Percentiles rank a stretch among this genome's conserved stretches.
These are phyloP conservation scores for Operophtera brumata DNA, from an alignment of 2,888 invertebrate species.

Conservation along the genomic window DNA sequence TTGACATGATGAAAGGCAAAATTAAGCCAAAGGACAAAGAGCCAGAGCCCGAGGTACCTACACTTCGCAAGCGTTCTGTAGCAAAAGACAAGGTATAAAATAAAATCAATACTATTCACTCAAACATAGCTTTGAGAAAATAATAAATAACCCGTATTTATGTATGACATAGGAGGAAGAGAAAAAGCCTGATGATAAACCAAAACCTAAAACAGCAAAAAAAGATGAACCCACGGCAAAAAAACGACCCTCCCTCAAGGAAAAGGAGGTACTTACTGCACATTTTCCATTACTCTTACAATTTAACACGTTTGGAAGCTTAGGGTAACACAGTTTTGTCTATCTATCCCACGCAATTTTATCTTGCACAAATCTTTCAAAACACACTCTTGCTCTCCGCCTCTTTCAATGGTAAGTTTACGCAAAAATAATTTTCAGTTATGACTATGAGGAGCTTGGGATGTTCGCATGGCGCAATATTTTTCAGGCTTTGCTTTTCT, in stretches of 20 bases:
- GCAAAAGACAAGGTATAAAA: slow-evolving; percentile 68
- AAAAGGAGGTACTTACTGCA: slow-evolving; percentile 65
- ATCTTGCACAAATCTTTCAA: slow-evolving; percentile 24
- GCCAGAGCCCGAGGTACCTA: slow-evolving; percentile 66
- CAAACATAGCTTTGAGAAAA: not conserved
- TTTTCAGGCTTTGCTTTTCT: slow-evolving; percentile 50
- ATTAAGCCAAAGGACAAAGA: slow-evolving; percentile 73
- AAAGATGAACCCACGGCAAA: slow-evolving; percentile 67
- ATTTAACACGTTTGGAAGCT: slow-evolving; percentile 40
- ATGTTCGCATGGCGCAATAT: slow-evolving; percentile 49
- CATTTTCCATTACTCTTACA: slow-evolving; percentile 36
- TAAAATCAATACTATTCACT: not conserved
- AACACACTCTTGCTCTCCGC: slow-evolving; percentile 14
- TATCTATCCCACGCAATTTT: slow-evolving; percentile 22
- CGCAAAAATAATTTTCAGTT: slow-evolving; percentile 27
- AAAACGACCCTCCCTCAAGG: slow-evolving; percentile 72
- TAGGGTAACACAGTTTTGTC: slow-evolving; percentile 35
- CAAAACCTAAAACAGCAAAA: slow-evolving; percentile 65
- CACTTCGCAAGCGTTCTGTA: slow-evolving; percentile 68
- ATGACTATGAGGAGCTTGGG: slow-evolving; percentile 35
- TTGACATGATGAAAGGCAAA: slow-evolving; percentile 72
- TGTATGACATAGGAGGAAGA: slow-evolving; percentile 63
- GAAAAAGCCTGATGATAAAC: slow-evolving; percentile 70
- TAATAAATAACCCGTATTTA: not conserved
- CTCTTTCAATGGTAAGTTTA: slow-evolving; percentile 17